These are phyloP conservation scores for Phalangium opilio DNA, from an alignment of 2,888 invertebrate genomes.

Conservation along the genomic window DNA sequence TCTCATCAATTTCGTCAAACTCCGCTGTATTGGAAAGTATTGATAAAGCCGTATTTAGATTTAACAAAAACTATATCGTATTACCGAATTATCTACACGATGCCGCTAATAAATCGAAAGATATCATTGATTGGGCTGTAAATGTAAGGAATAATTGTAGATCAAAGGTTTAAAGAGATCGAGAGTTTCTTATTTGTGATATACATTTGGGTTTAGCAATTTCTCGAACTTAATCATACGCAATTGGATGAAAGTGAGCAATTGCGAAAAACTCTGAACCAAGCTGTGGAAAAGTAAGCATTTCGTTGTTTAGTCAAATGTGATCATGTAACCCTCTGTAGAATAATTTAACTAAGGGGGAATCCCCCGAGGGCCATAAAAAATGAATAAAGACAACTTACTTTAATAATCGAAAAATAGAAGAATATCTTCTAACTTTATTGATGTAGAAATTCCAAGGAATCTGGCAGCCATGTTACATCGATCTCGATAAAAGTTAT, in stretches of 20 bases:
- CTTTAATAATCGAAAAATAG: too few species aligned
- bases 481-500: neutral
- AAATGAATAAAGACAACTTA: too few species aligned
- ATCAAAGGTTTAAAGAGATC: too few species aligned
- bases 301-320: neutral
- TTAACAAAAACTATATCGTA: constrained; percentile 16
- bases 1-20: too few species aligned
- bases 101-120: constrained; percentile 14
- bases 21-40: too few species aligned
- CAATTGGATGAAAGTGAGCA: neutral
- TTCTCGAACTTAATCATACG: neutral
- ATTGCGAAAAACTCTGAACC: neutral
- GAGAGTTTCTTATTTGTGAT: too few species aligned
- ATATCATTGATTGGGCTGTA: constrained; percentile 1
- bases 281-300: constrained; percentile 1
- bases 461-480: too few species aligned
- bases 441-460: too few species aligned
- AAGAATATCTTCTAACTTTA: neutral
- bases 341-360: too few species aligned
- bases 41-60: neutral
- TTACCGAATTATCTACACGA: constrained; percentile 15
- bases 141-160: too few species aligned
- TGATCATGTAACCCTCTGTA: too few species aligned
- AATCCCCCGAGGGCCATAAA: too few species aligned
- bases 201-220: neutral